Base-by-base conservation (phyloP, 2,888 invertebrate species). In the Agrochola lota region DNA sequence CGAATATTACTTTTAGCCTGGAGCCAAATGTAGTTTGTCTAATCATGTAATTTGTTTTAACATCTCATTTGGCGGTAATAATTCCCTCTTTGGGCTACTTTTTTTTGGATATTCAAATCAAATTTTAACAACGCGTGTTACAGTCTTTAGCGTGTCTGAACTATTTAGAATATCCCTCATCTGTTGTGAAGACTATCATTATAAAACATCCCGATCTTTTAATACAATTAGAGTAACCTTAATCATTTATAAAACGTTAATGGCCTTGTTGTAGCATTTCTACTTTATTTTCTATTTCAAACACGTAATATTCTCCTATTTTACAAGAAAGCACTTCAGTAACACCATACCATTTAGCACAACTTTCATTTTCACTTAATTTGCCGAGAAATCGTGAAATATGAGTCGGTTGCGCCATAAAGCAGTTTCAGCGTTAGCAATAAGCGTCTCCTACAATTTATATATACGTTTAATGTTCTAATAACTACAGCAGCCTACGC, bases 401-500 rank as follows among this genome's bases (percentile, higher is more conserved):
- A 88, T 80, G 82, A 71, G 73, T 52, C 75, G 70, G 72, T 73
- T 87, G 81, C 88, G 86, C 85, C 83, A 85, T 87, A 89, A 87
- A 91, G 83, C 86, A 76, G 78, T 78, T 90, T 87, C 85, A 90
- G 81, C 83, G 76, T 77, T 78, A 80, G 88, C 87, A 92, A 91
- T 92, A 91, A 90, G 88, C 88, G 89, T 90, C 88, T 78, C 69
- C 49, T 63, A 75, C 73, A 88, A 90, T 90, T 90, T 88, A 90
- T 87, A 80, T 73, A 80, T 73, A 79, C 81, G 84, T 79, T 84
- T 87, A 85, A 89, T 88, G 85, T 85, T 85, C 85, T 91, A 91
- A 92, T 91, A 93, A 92, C 91, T 88, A 91, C 87, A 80, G 80
- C 85, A 80, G 85, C 90, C 91, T 90, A 92, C 90, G 89, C 88